phyloP scores from a whole-genome alignment of 2,797 vertebrate genomes.

The Thalassophryne amazonica region DNA sequence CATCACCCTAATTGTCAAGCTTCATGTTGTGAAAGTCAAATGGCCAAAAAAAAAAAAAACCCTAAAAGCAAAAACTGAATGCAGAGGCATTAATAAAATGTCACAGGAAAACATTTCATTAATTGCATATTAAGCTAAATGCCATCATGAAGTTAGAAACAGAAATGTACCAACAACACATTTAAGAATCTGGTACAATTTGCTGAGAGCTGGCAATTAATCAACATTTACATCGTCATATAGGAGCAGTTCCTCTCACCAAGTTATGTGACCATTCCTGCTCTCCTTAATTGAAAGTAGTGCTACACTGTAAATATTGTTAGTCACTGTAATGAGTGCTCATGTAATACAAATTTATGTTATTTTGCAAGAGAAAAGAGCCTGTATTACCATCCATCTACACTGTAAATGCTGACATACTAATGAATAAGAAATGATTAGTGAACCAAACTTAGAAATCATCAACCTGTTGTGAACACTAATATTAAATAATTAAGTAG shows the following conservation, averaged over 20 bases:
- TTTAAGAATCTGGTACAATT: slow-evolving; percentile 35
- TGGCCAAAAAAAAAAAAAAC: slow-evolving; percentile 11
- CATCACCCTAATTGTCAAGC: neutral
- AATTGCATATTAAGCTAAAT: slow-evolving; percentile 41
- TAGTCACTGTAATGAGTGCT: slow-evolving; percentile 23
- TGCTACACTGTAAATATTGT: slow-evolving; percentile 41
- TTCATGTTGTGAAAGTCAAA: slow-evolving; percentile 31
- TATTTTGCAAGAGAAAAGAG: too few relatives aligned
- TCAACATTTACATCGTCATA: slow-evolving; percentile 65
- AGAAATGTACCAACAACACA: slow-evolving; percentile 36
- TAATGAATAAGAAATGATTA: too few relatives aligned
- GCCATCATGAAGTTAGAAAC: slow-evolving; percentile 30
- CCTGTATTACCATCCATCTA: too few relatives aligned
- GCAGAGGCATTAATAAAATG: slow-evolving; percentile 50
- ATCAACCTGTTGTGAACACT: too few relatives aligned
- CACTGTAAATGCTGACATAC: too few relatives aligned
- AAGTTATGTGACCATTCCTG: slow-evolving; percentile 49
- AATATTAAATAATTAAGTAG: too few relatives aligned
- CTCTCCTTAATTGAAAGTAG: slow-evolving; percentile 32
- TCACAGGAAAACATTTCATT: slow-evolving; percentile 35
- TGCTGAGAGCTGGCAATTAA: slow-evolving; percentile 32
- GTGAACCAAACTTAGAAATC: too few relatives aligned
- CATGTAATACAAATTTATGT: slow-evolving; percentile 52
- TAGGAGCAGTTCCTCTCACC: slow-evolving; percentile 35
- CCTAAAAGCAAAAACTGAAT: slow-evolving; percentile 52